Base-by-base conservation (phyloP, 2,113 vertebrate species). In the Petroica traversi region DNA sequence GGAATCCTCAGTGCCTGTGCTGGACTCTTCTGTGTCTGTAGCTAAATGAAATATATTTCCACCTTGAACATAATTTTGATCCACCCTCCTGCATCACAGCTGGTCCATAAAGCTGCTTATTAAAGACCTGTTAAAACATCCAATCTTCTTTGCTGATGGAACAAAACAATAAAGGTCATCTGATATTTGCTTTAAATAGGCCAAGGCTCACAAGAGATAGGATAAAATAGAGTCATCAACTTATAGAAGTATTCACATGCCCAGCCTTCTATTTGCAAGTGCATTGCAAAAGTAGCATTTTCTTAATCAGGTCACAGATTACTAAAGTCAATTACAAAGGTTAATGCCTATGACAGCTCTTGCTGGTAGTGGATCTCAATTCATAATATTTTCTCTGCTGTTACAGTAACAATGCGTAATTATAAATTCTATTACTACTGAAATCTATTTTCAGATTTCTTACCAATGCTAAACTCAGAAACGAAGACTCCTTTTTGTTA, bases 241-340 rank as follows among this genome's bases (percentile, higher is more conserved):
- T 91, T 81, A 84, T 7, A 75, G 73, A 52, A 91, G 43, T 31
- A 57, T 81, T 91, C 78, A 77, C 36, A 72, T 75, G 82, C 52
- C 75, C 52, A 92, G 68, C 48, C 94, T 91, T 17, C 63, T 85
- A 24, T 77, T 92, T 90, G 57, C 68, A 85, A 83, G 68, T 28
- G 43, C 25, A 48, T 95, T 94, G 92, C 93, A 94, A 88, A 94
- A 96, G 68, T 14, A 29, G 43, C 10, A 17, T 90, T 96, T 96
- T 94, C 93, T 86, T 71, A 88, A 93, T 72, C 88, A 67, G 54
- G 78, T 63, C 74, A 74, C 43, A 72, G 85, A 92, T 57, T 7
- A 80, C 40, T 84, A 80, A 92, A 95, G 96, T 74, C 36, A 38
- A 29, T 85, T 59, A 33, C 75, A 92, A 80, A 96, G 78, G 85